These are phyloP conservation scores for Eristalis intricaria DNA, from an alignment of 2,888 invertebrate genomes.

Conservation along the genomic window DNA sequence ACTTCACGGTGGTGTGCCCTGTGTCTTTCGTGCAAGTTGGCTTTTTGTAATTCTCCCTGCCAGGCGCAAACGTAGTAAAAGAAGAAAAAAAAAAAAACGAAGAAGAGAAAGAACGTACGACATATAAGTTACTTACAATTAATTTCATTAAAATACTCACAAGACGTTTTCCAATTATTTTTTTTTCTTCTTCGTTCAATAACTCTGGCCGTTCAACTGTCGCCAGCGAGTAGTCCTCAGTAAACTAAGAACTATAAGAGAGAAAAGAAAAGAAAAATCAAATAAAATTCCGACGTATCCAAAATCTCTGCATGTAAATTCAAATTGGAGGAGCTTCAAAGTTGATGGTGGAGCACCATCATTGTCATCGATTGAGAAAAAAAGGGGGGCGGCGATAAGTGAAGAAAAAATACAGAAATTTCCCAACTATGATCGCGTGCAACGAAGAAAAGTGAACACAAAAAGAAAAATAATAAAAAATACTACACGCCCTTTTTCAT, in stretches of 20 bases:
- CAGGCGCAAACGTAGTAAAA: slow-evolving; percentile 68
- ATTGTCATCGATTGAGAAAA: slow-evolving; percentile 71
- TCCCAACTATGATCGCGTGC: slow-evolving; percentile 18
- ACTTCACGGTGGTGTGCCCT: slow-evolving; percentile 50
- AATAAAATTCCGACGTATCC: slow-evolving; percentile 7
- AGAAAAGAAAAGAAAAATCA: not conserved
- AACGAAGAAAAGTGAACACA: slow-evolving; percentile 26
- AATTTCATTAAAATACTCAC: slow-evolving; percentile 48
- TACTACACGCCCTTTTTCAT: slow-evolving; percentile 64
- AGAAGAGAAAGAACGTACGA: slow-evolving; percentile 24
- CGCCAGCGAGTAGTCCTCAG: not conserved
- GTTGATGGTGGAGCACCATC: slow-evolving; percentile 70
- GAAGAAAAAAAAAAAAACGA: slow-evolving; percentile 2
- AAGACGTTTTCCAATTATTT: slow-evolving; percentile 20
- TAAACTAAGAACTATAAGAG: not conserved
- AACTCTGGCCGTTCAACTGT: slow-evolving; percentile 9
- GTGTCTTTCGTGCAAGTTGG: slow-evolving; percentile 64
- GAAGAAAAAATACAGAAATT: slow-evolving; percentile 35
- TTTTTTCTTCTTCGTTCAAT: slow-evolving; percentile 20
- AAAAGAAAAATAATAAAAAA: slow-evolving; percentile 2
- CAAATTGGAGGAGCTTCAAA: slow-evolving; percentile 44
- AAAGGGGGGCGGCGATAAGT: slow-evolving; percentile 63
- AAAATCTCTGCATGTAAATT: slow-evolving; percentile 38
- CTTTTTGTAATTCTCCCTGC: slow-evolving; percentile 65
- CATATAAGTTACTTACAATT: slow-evolving; percentile 52